Percentiles rank a stretch among this genome's conserved stretches.
Conservation (phyloP, 2,113 vertebrate genomes). For the Bos indicus region DNA sequence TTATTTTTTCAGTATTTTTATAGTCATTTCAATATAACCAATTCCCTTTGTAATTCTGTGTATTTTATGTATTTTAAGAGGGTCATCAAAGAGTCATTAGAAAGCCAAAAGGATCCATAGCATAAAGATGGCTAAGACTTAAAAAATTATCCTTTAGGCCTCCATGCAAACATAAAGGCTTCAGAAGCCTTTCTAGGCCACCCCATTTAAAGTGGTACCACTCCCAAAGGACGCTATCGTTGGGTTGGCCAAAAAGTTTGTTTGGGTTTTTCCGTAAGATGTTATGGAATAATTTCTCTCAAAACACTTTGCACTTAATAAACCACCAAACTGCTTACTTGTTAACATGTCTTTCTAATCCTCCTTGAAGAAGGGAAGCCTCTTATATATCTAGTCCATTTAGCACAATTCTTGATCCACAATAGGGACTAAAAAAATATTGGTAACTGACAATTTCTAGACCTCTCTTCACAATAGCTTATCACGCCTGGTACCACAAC, state of each 20-base stretch:
- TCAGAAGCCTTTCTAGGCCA: neutral
- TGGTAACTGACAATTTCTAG: neutral
- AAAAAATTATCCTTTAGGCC: neutral
- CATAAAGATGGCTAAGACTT: neutral
- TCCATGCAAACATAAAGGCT: neutral
- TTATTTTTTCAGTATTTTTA: neutral
- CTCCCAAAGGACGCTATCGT: too few species aligned
- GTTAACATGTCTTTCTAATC: neutral
- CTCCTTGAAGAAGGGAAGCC: neutral
- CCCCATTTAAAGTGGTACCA: neutral
- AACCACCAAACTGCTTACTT: neutral
- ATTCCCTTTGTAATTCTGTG: neutral
- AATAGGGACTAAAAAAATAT: neutral
- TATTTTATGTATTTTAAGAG: neutral
- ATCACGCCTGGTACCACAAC: neutral
- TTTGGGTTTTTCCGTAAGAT: neutral
- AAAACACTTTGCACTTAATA: neutral
- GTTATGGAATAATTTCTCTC: neutral
- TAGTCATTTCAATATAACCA: neutral
- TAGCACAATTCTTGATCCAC: neutral
- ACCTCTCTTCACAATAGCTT: neutral
- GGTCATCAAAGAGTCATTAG: neutral
- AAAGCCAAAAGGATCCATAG: neutral
- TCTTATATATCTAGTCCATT: neutral
- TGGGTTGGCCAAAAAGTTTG: neutral